Conservation (phyloP, 2,113 vertebrate genomes). For the Hystrix cristata region DNA sequence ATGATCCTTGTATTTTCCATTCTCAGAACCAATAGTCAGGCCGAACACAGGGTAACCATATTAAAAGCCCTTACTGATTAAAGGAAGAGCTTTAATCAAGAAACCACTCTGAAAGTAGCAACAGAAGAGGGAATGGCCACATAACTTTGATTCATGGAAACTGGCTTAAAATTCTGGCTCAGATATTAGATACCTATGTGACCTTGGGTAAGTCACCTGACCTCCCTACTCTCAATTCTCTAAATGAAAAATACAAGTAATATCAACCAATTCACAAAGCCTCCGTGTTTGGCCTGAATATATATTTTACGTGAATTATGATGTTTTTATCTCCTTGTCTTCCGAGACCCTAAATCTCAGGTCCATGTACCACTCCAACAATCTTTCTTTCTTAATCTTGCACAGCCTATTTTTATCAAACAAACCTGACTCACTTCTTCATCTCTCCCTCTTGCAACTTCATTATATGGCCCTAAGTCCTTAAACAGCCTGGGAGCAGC, state of each 20-base stretch:
- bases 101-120: not conserved
- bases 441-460: not conserved
- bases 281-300: not conserved
- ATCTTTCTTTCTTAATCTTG: not conserved
- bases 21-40: not conserved
- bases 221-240: not conserved
- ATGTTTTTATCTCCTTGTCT: not conserved
- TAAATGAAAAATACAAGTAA: not conserved
- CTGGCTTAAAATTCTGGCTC: constrained; percentile 1
- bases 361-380: not conserved
- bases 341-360: not conserved
- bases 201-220: not conserved
- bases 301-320: not conserved
- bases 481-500: not conserved
- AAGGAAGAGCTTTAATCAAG: not conserved
- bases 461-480: not conserved
- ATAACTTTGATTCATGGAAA: not conserved
- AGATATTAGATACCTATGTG: not conserved
- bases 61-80: not conserved
- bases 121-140: not conserved
- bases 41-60: not conserved
- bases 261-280: not conserved
- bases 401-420: not conserved
- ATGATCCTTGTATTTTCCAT: not conserved
- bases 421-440: not conserved